Evolutionary conservation across 2,797 vertebrate genomes (phyloP).

Genomic region (Dallia pectoralis): DNA sequence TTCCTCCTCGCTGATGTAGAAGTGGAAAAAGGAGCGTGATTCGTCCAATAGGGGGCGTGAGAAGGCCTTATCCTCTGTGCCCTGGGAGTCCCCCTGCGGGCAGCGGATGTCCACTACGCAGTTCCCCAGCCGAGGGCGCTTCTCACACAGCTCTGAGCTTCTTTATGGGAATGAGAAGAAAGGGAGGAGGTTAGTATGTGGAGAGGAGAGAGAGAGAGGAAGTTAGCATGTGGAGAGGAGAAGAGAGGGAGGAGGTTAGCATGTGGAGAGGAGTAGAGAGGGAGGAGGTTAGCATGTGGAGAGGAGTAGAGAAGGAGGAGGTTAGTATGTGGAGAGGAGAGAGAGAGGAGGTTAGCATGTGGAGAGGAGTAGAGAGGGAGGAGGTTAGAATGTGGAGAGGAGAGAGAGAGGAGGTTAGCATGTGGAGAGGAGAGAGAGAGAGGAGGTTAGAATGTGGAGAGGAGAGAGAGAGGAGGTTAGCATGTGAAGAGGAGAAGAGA

Average conservation of each 20-base stretch:
- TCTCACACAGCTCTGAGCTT: slow-evolving; percentile 77
- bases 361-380: not conserved
- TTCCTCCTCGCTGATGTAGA: slow-evolving; percentile 82
- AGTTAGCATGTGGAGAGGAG: not conserved
- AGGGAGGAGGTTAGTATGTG: not conserved
- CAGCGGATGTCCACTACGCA: slow-evolving; percentile 75
- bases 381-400: not conserved
- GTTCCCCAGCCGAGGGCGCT: slow-evolving; percentile 75
- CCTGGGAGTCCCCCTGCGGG: slow-evolving; percentile 45
- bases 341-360: not conserved
- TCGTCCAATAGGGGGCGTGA: slow-evolving; percentile 72
- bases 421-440: no score
- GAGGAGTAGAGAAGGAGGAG: not conserved
- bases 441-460: not conserved
- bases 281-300: no score
- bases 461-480: not conserved
- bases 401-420: no score
- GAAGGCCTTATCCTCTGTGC: slow-evolving; percentile 72
- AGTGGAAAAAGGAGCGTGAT: slow-evolving; percentile 82
- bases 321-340: not conserved
- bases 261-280: no score
- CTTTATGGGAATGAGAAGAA: slow-evolving; percentile 52
- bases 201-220: not conserved
- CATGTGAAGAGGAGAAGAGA: not conserved
- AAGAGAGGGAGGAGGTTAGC: not conserved